A percentile compares a stretch with the other conserved stretches of the same genome.
Evolutionary conservation across 2,888 invertebrate genomes (phyloP).

Genomic region (Trissonchulus latispiculum): DNA sequence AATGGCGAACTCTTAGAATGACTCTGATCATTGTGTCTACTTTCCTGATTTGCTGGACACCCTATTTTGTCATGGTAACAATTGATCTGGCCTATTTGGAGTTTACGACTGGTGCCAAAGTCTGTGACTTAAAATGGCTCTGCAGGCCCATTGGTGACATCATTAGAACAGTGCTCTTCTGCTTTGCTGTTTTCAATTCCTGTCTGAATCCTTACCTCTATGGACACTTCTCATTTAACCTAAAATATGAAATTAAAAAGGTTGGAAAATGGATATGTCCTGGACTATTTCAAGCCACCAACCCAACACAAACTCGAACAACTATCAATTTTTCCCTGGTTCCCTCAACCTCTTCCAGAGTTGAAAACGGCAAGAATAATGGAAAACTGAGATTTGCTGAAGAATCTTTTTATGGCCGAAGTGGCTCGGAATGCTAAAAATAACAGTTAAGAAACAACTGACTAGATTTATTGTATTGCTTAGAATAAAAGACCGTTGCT

Average conservation of each 20-base stretch:
- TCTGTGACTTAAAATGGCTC: no score
- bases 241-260: constrained; percentile 23
- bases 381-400: no score
- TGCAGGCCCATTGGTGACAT: constrained; percentile 28
- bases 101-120: constrained; percentile 63
- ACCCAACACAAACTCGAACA: no score
- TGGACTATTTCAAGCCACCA: no score
- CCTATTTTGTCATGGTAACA: constrained; percentile 70
- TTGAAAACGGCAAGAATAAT: no score
- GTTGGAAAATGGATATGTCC: background rate
- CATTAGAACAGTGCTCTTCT: constrained; percentile 55
- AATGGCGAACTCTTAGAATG: constrained; percentile 60
- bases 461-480: no score
- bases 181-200: constrained; percentile 91
- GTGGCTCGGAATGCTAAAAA: no score
- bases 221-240: constrained; percentile 52
- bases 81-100: constrained; percentile 5
- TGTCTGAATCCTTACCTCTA: constrained; percentile 94
- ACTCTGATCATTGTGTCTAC: constrained; percentile 82
- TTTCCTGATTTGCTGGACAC: constrained; percentile 90
- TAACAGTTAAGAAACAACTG: no score
- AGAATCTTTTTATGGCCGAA: no score
- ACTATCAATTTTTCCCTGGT: no score
- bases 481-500: no score
- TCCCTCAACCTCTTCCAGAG: no score